phyloP scores from a whole-genome alignment of 2,113 vertebrate species.

The Prunella himalayana region DNA sequence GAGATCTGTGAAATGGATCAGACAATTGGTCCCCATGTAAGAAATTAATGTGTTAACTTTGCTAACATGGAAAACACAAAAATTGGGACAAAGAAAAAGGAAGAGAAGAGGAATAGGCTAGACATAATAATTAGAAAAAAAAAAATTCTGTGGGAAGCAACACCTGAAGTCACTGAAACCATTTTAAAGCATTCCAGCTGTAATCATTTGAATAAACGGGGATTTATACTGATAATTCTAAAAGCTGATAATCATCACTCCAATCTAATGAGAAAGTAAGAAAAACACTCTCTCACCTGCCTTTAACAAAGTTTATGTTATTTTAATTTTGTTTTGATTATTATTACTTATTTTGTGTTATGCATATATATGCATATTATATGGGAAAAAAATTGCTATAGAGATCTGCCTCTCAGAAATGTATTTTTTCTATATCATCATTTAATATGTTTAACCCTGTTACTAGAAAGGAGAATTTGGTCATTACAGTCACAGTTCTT shows the following conservation, averaged over 20 bases:
- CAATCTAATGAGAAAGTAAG: background rate
- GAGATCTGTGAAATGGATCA: slow-evolving; percentile 57
- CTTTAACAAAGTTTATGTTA: background rate
- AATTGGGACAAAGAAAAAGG: background rate
- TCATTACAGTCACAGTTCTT: background rate
- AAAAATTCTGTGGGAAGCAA: background rate
- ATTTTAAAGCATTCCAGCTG: background rate
- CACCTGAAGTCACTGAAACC: background rate
- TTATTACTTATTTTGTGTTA: background rate
- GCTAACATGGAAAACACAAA: slow-evolving; percentile 41
- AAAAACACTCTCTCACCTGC: background rate
- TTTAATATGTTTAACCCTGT: background rate
- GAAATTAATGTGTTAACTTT: slow-evolving; percentile 39
- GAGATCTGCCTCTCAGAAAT: background rate
- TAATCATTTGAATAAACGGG: background rate
- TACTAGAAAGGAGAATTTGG: background rate
- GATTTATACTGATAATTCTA: background rate
- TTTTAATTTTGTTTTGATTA: background rate
- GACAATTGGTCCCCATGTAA: slow-evolving; percentile 35
- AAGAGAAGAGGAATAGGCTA: background rate
- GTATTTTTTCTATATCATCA: background rate
- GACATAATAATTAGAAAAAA: background rate
- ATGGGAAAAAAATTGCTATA: background rate
- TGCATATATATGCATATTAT: background rate
- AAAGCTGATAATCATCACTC: background rate